Conservation (phyloP, 2,888 invertebrate genomes). For the Conchocele bisecta region DNA sequence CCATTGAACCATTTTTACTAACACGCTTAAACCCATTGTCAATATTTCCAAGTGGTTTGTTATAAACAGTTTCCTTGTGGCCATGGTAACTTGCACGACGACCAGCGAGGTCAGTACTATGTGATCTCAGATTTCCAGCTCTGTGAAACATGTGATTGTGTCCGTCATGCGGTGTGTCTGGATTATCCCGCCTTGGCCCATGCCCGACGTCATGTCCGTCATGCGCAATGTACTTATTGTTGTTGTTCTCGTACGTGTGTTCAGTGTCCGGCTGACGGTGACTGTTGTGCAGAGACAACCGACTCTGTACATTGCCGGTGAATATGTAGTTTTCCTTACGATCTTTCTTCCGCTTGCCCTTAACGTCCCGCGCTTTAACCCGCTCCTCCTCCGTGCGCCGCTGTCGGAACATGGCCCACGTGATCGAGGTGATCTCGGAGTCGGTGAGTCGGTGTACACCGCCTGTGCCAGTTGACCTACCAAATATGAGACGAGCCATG, state of each 20-base stretch:
- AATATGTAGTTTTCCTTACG: slow-evolving; percentile 5
- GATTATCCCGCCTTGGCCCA: too few species aligned
- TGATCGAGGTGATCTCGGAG: slow-evolving; percentile 60
- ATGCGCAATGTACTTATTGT: too few species aligned
- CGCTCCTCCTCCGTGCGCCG: slow-evolving; percentile 37
- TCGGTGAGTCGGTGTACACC: slow-evolving; percentile 37
- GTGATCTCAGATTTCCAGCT: neutral
- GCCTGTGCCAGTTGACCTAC: too few species aligned
- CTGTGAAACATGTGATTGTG: too few species aligned
- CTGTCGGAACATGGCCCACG: slow-evolving; percentile 55
- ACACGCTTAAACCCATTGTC: neutral
- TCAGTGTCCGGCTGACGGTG: slow-evolving; percentile 31
- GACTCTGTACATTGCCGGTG: slow-evolving; percentile 33
- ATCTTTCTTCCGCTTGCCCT: slow-evolving; percentile 12
- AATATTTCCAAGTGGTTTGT: neutral
- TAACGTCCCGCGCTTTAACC: neutral
- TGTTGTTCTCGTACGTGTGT: too few species aligned
- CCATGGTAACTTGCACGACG: neutral
- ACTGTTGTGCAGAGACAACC: slow-evolving; percentile 23
- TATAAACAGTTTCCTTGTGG: neutral
- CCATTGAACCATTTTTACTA: too few species aligned
- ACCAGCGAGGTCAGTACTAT: neutral
- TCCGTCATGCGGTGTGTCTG: too few species aligned
- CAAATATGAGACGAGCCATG: too few species aligned
- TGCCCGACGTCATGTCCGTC: too few species aligned